Evolutionary conservation across 2,797 vertebrate species (phyloP).

Genomic region (Falco rusticolus): DNA sequence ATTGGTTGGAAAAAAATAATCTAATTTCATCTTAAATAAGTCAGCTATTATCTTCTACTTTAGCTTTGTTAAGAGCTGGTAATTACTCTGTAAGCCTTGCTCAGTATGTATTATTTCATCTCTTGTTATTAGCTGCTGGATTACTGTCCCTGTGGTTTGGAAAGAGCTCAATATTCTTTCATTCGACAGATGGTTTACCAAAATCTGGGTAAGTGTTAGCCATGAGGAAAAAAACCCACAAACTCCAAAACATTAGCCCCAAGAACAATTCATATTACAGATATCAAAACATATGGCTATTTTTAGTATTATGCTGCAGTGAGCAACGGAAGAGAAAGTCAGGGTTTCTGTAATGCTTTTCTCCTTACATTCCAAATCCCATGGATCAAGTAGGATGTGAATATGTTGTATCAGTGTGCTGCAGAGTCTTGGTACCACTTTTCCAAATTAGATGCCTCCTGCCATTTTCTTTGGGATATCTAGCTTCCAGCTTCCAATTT

Average conservation of each 20-base stretch:
- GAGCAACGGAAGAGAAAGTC: background rate
- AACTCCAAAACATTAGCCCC: background rate
- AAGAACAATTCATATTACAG: background rate
- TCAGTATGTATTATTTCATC: background rate
- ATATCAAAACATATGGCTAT: background rate
- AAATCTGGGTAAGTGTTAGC: background rate
- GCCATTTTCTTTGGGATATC: background rate
- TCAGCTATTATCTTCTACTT: background rate
- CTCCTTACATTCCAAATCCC: background rate
- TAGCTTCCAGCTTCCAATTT: background rate
- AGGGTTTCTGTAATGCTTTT: background rate
- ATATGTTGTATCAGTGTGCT: background rate
- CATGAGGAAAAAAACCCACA: background rate
- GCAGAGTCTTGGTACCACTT: background rate
- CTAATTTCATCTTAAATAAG: background rate
- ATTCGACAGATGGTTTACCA: background rate
- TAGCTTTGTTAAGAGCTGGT: constrained; percentile 25
- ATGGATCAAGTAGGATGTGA: background rate
- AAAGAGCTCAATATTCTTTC: constrained; percentile 4
- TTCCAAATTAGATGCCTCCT: background rate
- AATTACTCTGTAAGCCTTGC: constrained; percentile 10
- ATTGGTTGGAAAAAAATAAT: background rate
- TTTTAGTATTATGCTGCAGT: background rate
- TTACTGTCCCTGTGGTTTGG: background rate
- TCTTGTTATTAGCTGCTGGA: constrained; percentile 12